Base-by-base conservation (phyloP, 2,888 invertebrate genomes). In the Steinernema scapterisci region DNA sequence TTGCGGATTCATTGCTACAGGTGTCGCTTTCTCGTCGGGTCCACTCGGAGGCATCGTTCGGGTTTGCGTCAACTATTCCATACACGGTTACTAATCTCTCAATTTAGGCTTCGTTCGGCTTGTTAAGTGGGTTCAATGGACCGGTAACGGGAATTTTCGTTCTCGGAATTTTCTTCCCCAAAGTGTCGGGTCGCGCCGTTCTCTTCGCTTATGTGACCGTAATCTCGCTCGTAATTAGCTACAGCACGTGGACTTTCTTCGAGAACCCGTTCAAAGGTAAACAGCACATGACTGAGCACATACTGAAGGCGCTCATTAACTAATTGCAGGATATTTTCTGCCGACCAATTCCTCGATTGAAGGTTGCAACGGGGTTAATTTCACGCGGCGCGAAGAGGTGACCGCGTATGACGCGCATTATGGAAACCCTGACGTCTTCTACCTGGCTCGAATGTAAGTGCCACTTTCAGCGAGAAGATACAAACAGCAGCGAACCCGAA, bases 351-450 rank as follows among this genome's bases (percentile, higher is more conserved):
- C 63, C 16, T 31, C 63, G 31, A 13, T 31, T 13, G 56, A 71
- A 45, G 76, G 76, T 16, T 76, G 76, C 73, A 54, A 43, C 21
- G 73, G 73, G 23, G 63, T 48, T 21, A 73, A 80, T 43, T 82
- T 81, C 73, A 80, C 80, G 0, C 72, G 79, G 38, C 74, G 81
- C 0, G 38, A 25, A 23, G 25, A 71, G 48, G 81, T 79, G 0
- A 9, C 43, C 23, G 16, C 9, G 1, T 83, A 79, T 46, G 80
- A 83, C 73, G 79, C 80, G 23, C 83, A 83, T 43, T 83, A 77
- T 71, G 83, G 83, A 27, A 73, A 79, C 71, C 83, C 83, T 1
- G 75, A 77, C 19, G 78, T 80, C 9, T 73, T 76, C 70, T 81
- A 73, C 44, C 71, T 81, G 21, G 76, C 79, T 1, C 76, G 78